Evolutionary conservation across 2,888 invertebrate species (phyloP).

Genomic region (Drosophila greeni): DNA sequence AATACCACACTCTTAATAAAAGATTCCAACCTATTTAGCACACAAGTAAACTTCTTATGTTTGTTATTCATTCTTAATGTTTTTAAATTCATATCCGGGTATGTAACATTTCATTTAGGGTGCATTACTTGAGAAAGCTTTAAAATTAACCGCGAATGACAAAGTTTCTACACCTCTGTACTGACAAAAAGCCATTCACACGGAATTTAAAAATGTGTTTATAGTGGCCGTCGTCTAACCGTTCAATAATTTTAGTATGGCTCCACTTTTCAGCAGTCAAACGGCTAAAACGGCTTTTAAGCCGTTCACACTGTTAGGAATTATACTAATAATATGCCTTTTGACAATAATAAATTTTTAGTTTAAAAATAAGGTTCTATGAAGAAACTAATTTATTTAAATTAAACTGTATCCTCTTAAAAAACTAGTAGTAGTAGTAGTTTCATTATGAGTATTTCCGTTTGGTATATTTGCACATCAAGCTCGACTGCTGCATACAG

Average conservation of each 20-base stretch:
- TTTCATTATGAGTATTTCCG: neutral
- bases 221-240: neutral
- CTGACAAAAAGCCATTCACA: neutral
- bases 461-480: neutral
- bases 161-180: neutral
- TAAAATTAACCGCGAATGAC: neutral
- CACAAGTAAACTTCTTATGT: neutral
- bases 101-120: too few species aligned
- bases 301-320: neutral
- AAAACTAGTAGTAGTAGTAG: neutral
- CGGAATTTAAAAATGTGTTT: neutral
- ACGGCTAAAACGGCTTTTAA: too few species aligned
- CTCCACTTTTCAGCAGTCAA: too few species aligned
- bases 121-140: neutral
- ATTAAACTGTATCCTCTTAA: neutral
- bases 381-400: neutral
- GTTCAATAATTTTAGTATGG: too few species aligned
- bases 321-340: too few species aligned
- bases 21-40: neutral
- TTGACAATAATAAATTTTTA: too few species aligned
- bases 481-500: too few species aligned
- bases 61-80: neutral
- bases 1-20: neutral
- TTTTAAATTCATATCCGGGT: too few species aligned
- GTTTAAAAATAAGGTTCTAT: neutral